Conservation (phyloP, 2,888 invertebrate genomes). For the Scaptomyza tumidula region DNA sequence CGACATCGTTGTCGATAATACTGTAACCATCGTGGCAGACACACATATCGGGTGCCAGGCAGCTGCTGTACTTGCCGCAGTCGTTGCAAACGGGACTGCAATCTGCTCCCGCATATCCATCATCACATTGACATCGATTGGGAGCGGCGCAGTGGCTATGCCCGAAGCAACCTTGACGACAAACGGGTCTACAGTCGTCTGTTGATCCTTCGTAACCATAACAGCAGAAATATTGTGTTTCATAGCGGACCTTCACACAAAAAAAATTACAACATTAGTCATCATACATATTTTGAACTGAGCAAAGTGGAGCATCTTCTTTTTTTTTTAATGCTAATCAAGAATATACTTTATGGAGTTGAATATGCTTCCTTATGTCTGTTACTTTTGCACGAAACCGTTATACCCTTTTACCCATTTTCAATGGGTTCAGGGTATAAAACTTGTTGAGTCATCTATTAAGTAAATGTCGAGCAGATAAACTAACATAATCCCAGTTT, state of each 20-base stretch:
- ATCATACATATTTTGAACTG: background rate
- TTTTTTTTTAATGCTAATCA: too few species aligned
- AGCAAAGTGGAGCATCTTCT: too few species aligned
- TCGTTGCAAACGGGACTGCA: conserved; percentile 36
- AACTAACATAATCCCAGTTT: background rate
- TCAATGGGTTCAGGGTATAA: too few species aligned
- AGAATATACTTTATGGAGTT: too few species aligned
- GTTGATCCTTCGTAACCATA: conserved; percentile 43
- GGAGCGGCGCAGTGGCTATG: conserved; percentile 40
- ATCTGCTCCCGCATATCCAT: conserved; percentile 40
- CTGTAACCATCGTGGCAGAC: conserved; percentile 46
- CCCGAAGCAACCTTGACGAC: conserved; percentile 3
- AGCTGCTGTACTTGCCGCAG: conserved; percentile 39
- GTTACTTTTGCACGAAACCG: too few species aligned
- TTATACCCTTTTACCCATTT: background rate
- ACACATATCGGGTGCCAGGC: conserved; percentile 51
- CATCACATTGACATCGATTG: conserved; percentile 60
- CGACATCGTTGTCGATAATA: background rate
- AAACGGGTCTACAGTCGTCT: conserved; percentile 35
- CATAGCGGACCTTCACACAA: conserved; percentile 14
- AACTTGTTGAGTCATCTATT: background rate
- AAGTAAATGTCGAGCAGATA: background rate
- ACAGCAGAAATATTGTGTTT: conserved; percentile 33
- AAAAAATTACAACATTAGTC: background rate
- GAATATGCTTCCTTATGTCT: too few species aligned